Evolutionary conservation across 1,140 invertebrate species (phyloP).

Genomic region (Parasteatoda tepidariorum): DNA sequence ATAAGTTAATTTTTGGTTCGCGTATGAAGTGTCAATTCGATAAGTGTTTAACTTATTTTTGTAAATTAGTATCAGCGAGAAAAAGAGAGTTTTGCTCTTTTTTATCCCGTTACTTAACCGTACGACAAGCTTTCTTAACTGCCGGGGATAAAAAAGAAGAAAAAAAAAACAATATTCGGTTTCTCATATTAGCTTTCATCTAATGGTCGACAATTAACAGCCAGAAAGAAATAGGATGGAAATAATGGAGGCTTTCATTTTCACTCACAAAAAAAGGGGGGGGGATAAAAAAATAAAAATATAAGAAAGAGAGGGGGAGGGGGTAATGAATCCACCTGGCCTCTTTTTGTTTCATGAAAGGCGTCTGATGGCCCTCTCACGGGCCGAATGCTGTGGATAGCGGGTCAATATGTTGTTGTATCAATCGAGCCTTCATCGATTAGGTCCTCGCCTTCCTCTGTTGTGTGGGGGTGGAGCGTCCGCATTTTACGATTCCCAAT

Average conservation of each 20-base stretch:
- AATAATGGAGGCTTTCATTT: slow-evolving; percentile 48
- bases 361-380: slow-evolving; percentile 38
- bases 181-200: no score
- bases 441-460: slow-evolving; percentile 53
- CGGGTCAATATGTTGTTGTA: slow-evolving; percentile 59
- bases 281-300: neutral
- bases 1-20: no score
- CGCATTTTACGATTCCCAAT: slow-evolving; percentile 61
- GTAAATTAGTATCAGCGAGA: no score
- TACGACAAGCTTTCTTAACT: no score
- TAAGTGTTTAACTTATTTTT: no score
- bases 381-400: slow-evolving; percentile 24
- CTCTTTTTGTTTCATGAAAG: slow-evolving; percentile 4
- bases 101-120: no score
- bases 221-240: neutral
- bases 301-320: neutral
- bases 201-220: neutral
- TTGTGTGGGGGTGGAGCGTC: slow-evolving; percentile 16
- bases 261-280: slow-evolving; percentile 9
- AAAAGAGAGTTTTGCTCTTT: no score
- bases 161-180: no score
- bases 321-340: neutral
- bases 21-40: no score
- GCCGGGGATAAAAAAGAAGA: no score
- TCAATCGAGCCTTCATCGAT: slow-evolving; percentile 57